Evolutionary conservation across 1,140 invertebrate species (phyloP).

Genomic region (Sarcophaga bullata): DNA sequence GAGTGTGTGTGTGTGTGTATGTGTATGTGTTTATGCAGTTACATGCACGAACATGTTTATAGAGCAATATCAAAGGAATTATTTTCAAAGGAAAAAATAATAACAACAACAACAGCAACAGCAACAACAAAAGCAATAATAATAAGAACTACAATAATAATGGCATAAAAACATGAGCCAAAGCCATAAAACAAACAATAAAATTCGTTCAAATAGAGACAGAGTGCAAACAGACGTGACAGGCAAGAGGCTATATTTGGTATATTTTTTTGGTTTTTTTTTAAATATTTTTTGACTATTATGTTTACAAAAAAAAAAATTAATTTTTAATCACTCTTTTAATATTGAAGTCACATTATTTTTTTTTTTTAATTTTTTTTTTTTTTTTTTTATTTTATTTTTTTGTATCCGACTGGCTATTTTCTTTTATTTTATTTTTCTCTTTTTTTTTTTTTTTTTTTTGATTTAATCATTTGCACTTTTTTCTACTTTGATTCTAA

Average conservation of each 20-base stretch:
- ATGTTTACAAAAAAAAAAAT: neutral
- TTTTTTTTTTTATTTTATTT: neutral
- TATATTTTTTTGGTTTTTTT: neutral
- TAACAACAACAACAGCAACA: neutral
- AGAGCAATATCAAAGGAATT: conserved; percentile 2
- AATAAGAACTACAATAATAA: conserved; percentile 24
- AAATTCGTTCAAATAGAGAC: neutral
- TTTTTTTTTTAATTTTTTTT: neutral
- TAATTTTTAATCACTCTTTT: too few relatives aligned
- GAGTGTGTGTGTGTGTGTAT: too few relatives aligned
- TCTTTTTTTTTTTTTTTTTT: too few relatives aligned
- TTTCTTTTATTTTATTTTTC: neutral
- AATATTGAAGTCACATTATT: neutral
- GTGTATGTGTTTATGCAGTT: neutral
- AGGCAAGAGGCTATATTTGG: neutral
- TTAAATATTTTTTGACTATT: neutral
- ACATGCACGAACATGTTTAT: too few relatives aligned
- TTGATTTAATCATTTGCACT: too few relatives aligned
- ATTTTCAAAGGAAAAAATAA: neutral
- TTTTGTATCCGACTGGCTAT: neutral
- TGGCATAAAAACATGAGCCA: conserved; percentile 21
- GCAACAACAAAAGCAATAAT: neutral
- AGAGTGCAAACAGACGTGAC: too few relatives aligned
- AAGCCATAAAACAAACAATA: conserved; percentile 27
- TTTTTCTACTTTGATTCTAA: too few relatives aligned